Evolutionary conservation across 2,888 invertebrate species (phyloP).

Genomic region (Imbricaverruca yamaguchii): DNA sequence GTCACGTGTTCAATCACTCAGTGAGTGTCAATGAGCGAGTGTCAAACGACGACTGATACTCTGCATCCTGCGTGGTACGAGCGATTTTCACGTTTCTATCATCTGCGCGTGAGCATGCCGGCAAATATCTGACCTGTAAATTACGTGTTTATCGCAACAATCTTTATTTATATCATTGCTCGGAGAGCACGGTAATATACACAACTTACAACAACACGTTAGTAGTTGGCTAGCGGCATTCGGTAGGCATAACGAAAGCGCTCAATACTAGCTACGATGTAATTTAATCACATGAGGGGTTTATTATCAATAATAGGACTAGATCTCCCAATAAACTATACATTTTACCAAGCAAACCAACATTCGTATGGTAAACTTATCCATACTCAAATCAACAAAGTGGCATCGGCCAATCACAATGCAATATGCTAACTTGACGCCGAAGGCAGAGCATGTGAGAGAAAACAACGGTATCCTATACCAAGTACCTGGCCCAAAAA

Average conservation of each 20-base stretch:
- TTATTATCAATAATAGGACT: conserved; percentile 8
- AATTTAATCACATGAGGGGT: conserved; percentile 1
- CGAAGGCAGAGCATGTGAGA: background rate
- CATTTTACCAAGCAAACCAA: background rate
- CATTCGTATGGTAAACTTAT: background rate
- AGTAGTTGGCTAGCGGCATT: conserved; percentile 12
- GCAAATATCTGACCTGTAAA: background rate
- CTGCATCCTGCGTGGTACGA: too few relatives aligned
- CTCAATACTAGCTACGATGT: background rate
- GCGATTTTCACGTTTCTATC: too few relatives aligned
- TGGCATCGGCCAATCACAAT: background rate
- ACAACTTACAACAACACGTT: conserved; percentile 7
- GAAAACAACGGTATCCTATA: background rate
- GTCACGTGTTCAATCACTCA: too few relatives aligned
- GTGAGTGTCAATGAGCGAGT: too few relatives aligned
- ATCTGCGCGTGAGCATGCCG: too few relatives aligned
- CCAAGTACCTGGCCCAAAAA: conserved; percentile 8
- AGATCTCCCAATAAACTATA: conserved; percentile 5
- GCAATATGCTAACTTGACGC: background rate
- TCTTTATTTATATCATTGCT: conserved; percentile 17
- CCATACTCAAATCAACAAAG: background rate
- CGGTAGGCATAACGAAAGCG: background rate
- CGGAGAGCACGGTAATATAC: conserved; percentile 12
- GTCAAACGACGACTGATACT: too few relatives aligned
- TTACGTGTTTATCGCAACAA: background rate